Percentiles rank a stretch among this genome's conserved stretches.
These are phyloP conservation scores for Mongoloraphidia duomilia DNA, from an alignment of 2,888 invertebrate genomes.

Conservation along the genomic window DNA sequence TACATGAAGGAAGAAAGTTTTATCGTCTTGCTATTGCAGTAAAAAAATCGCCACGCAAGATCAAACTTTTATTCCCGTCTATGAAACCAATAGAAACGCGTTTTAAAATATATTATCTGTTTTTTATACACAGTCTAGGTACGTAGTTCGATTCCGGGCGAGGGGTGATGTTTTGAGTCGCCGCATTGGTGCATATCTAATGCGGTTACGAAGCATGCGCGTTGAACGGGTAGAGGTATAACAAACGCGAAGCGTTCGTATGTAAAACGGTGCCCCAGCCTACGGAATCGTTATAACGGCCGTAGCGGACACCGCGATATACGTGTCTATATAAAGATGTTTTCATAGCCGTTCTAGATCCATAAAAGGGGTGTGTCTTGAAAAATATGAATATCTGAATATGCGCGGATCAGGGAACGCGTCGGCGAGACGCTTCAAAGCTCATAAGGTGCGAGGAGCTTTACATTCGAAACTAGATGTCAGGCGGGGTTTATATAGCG, in stretches of 20 bases:
- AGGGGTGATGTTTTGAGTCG: conserved; percentile 12
- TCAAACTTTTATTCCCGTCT: conserved; percentile 12
- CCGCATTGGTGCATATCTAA: conserved; percentile 35
- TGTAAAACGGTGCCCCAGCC: conserved; percentile 8
- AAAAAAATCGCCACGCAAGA: not conserved
- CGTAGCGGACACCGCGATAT: conserved; percentile 9
- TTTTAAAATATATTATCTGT: conserved; percentile 24
- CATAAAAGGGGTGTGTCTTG: conserved; percentile 2
- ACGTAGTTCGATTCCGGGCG: conserved; percentile 1
- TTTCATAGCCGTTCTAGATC: not conserved
- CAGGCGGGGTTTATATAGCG: no score
- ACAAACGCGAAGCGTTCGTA: conserved; percentile 14
- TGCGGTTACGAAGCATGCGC: conserved; percentile 22
- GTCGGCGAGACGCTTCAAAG: no score
- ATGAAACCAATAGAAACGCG: conserved; percentile 26
- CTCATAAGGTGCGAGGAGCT: no score
- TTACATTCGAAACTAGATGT: no score
- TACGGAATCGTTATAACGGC: not conserved
- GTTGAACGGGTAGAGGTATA: conserved; percentile 18
- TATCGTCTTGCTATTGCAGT: no score
- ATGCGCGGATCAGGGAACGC: not conserved
- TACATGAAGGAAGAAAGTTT: no score
- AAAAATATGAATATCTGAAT: conserved; percentile 2
- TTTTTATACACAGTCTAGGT: no score
- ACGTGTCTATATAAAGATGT: conserved; percentile 13